phyloP scores from a whole-genome alignment of 2,113 vertebrate genomes.

The Lepus timidus region DNA sequence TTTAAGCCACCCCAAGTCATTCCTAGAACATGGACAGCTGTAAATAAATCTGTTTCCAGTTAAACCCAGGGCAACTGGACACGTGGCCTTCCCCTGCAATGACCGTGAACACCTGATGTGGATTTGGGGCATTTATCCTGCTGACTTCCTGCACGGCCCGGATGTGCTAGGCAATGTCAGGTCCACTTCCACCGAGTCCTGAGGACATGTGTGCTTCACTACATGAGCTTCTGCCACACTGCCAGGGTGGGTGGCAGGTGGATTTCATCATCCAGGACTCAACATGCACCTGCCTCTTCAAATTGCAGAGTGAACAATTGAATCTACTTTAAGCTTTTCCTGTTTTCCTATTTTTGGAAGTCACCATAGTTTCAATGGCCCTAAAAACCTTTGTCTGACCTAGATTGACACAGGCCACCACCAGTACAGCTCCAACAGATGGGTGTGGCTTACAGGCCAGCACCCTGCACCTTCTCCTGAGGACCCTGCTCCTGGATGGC shows the following conservation, averaged over 20 bases:
- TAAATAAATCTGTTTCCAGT: not conserved
- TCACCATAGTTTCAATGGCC: not conserved
- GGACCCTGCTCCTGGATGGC: not conserved
- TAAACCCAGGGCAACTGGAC: not conserved
- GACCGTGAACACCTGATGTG: not conserved
- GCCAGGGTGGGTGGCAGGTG: not conserved
- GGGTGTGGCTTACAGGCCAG: rapidly evolving
- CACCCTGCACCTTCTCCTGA: rapidly evolving
- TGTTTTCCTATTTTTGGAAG: constrained; percentile 7
- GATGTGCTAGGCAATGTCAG: not conserved
- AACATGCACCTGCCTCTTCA: not conserved
- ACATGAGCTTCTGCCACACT: rapidly evolving
- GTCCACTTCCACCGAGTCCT: not conserved
- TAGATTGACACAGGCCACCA: not conserved
- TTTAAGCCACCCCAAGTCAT: not conserved
- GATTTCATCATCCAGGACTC: not conserved
- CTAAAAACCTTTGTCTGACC: not conserved
- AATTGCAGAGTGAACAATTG: not conserved
- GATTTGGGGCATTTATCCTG: not conserved
- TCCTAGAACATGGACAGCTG: not conserved
- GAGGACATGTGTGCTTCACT: too few relatives aligned
- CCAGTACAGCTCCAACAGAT: rapidly evolving
- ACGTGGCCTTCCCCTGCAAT: not conserved
- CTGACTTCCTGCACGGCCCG: not conserved
- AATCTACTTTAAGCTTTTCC: not conserved